phyloP scores from a whole-genome alignment of 2,888 invertebrate genomes.

The Resseliella maxima region DNA sequence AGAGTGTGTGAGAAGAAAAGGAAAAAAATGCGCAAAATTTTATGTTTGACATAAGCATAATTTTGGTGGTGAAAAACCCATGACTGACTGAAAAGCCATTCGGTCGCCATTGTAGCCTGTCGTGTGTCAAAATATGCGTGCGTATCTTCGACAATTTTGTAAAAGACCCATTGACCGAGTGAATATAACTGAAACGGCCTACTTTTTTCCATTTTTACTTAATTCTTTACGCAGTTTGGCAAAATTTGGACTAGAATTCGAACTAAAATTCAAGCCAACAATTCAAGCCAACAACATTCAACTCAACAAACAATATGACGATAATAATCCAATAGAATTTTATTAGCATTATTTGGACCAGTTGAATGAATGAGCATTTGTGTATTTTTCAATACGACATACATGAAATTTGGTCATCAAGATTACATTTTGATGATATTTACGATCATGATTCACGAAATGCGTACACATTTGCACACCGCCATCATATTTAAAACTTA shows the following conservation, averaged over 20 bases:
- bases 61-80: neutral
- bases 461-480: neutral
- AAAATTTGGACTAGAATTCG: no score
- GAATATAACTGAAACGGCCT: neutral
- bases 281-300: no score
- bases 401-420: neutral
- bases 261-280: no score
- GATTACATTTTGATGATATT: neutral
- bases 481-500: neutral
- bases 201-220: neutral
- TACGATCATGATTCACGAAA: slow-evolving; percentile 4
- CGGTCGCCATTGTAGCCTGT: neutral
- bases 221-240: neutral
- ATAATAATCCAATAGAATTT: neutral
- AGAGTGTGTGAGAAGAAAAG: neutral
- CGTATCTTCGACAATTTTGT: neutral
- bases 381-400: neutral
- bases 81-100: neutral
- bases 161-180: neutral
- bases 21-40: slow-evolving; percentile 16
- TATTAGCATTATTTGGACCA: neutral
- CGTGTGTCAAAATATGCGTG: neutral
- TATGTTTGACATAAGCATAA: neutral
- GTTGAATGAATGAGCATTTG: neutral
- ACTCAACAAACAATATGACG: neutral